phyloP scores from a whole-genome alignment of 2,113 vertebrate species.

The Catharus fuscescens region DNA sequence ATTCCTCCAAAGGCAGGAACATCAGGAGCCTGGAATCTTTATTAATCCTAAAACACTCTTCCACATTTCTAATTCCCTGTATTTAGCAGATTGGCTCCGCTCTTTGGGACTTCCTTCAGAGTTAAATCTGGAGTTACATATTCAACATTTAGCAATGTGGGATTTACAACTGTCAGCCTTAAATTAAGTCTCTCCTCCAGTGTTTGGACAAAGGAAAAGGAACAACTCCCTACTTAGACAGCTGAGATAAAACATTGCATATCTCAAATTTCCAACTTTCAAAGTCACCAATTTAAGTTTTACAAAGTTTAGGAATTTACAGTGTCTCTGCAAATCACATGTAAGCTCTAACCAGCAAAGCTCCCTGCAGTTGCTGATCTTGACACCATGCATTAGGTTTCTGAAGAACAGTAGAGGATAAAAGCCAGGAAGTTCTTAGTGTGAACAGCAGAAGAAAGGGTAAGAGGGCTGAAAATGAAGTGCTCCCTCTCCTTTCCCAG shows the following conservation, averaged over 20 bases:
- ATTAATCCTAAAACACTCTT: not conserved
- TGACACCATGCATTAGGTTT: not conserved
- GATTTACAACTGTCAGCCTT: not conserved
- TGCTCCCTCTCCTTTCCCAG: not conserved
- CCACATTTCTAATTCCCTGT: not conserved
- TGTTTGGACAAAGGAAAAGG: not conserved
- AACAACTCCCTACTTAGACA: not conserved
- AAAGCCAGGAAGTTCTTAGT: not conserved
- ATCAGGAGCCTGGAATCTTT: not conserved
- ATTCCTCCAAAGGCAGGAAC: not conserved
- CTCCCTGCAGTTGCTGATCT: not conserved
- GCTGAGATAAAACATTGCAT: not conserved
- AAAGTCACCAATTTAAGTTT: not conserved
- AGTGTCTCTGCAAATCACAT: not conserved
- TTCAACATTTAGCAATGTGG: not conserved
- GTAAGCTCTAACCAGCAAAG: not conserved
- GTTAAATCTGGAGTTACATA: not conserved
- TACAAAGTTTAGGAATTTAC: not conserved
- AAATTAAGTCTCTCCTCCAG: not conserved
- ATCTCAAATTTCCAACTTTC: not conserved
- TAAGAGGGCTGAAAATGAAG: not conserved
- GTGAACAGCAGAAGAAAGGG: not conserved
- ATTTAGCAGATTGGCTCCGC: not conserved
- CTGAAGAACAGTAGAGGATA: not conserved
- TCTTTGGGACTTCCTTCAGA: not conserved